Conservation (phyloP, 2,113 vertebrate species). For the Sprattus sprattus region DNA sequence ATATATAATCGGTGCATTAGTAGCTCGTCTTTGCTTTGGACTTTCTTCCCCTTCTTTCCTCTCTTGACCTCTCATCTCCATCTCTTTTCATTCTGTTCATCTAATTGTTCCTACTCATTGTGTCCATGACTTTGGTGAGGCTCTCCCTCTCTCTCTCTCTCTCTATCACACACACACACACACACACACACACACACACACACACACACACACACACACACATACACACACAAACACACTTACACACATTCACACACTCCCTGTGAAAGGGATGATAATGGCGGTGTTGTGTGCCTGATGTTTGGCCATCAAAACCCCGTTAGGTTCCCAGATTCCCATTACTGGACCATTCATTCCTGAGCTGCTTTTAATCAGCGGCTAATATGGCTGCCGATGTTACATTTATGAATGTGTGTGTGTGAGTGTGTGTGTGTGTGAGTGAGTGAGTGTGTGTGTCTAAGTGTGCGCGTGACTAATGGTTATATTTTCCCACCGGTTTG, state of each 20-base stretch:
- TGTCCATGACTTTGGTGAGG: neutral
- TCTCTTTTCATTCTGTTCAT: neutral
- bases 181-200: no score
- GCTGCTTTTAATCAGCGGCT: neutral
- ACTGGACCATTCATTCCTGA: neutral
- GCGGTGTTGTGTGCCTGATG: conserved; percentile 1
- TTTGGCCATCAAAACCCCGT: conserved; percentile 8
- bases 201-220: no score
- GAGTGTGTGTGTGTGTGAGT: neutral
- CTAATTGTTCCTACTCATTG: neutral
- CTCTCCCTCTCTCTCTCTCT: no score
- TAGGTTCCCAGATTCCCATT: neutral
- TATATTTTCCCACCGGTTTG: neutral
- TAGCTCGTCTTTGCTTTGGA: neutral
- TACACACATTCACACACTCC: no score
- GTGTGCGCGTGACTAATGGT: neutral
- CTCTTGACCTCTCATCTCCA: neutral
- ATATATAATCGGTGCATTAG: neutral
- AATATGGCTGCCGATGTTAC: neutral
- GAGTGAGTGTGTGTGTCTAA: neutral
- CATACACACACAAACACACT: no score
- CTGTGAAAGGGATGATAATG: neutral
- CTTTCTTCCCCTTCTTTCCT: neutral
- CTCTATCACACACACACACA: no score
- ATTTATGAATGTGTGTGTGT: neutral